Base-by-base conservation (phyloP, 2,888 invertebrate species). In the Tricholauxania praeusta region DNA sequence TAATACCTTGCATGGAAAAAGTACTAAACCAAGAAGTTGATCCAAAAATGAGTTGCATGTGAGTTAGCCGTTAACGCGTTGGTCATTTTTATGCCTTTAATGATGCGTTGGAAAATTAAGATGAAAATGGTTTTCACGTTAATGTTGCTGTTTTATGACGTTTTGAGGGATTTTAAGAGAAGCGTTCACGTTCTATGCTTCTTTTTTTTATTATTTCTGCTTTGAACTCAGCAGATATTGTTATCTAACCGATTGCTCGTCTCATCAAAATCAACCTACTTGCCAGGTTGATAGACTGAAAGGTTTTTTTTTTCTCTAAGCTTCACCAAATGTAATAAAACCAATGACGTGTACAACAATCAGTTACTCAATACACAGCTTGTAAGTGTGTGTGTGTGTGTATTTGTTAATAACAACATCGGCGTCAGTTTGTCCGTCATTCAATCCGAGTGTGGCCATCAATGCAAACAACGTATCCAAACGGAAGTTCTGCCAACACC, bases 331-430 rank as follows among this genome's bases (percentile, higher is more conserved):
- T 79, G 82, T 82, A 83, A 83, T 84, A 84, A 84, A 84, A 83
- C 79, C 84, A 84, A 84, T 84, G 84, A 84, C 84, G 84, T 84
- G 83, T 83, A 77, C 78, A 76, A 72, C 77, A 79, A 79, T 79
- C 72, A 76, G 39, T 74, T 74, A 12, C 66, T 60, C 39, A 39
- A 62, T 39, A 62, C 39, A 62, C 47, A 62, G 32, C 39, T 12
- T 47, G n/a, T 62, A 28, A 32, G 47, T 14, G 60, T 15, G 22
- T 15, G 48, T 64, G 64, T 49, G 60, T 63, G 60, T 70, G 62
- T 73, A 67, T 73, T 74, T 73, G 74, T 75, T 74, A 77, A 75
- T 76, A 75, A 71, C 72, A 64, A 70, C 76, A 67, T 72, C 72
- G 66, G 72, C 68, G 70, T 73, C 72, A 75, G 72, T 52, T 57